Base-by-base conservation (phyloP, 2,797 vertebrate species). In the Brachyrhaphis roseni region DNA sequence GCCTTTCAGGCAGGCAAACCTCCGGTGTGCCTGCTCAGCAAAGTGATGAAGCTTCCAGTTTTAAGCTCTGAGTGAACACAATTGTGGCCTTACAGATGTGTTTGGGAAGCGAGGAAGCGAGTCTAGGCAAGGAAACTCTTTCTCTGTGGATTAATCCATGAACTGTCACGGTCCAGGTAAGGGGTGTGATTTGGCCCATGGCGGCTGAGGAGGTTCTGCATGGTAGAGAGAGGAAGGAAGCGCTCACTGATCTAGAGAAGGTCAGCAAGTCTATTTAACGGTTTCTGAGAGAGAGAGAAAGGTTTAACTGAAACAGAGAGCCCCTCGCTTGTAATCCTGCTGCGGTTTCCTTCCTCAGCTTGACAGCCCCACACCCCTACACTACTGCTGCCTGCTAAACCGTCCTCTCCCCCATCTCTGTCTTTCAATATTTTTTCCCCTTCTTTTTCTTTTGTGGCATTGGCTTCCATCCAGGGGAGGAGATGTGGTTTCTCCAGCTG, bases 401-500 rank as follows among this genome's bases (percentile, higher is more conserved):
- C 46, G 41, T 84, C 83, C 51, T 23, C 72, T n/a, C 45, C 53
- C 70, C 72, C 62, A 77, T 41, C 71, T 57, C 74, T 41, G 70
- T 72, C 80, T 83, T 59, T 75, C 82, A 88, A 45, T 28, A 31
- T 76, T 79, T 83, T 75, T 68, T 83, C 82, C 77, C 78, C 84
- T 79, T 83, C 82, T 79, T 87, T 90, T 85, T 90, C 84, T 90
- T 89, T 88, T 89, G 88, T 85, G 90, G 91, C 87, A 88, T 89
- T 93, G 92, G 90, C 89, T 84, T 78, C 26, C 10, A 81, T 92
- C 86, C 87, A 93, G 88, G 91, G 89, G 92, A 94, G 93, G 92
- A 94, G 92, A 94, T 95, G 94, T 31, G 93, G 94, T 95, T 95
- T 93, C 88, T 87, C 90, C 92, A 93, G 93, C 91, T 94, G 94